These are phyloP conservation scores for Macrotis lagotis DNA, from an alignment of 2,113 vertebrate genomes.

Conservation along the genomic window DNA sequence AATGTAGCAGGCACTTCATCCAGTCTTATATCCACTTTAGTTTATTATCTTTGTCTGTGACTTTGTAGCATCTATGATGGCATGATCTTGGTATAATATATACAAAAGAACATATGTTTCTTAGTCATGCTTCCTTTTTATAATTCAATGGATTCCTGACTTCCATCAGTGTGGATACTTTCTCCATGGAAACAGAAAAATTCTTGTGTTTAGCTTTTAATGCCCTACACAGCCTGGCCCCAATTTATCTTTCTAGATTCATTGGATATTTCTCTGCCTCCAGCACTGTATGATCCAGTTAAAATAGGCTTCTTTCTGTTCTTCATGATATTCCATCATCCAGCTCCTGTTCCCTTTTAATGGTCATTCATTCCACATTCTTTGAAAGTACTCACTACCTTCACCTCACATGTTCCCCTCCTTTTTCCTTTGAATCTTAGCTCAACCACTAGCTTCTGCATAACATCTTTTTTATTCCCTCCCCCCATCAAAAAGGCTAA, in stretches of 20 bases:
- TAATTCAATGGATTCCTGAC: neutral
- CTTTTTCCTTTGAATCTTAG: neutral
- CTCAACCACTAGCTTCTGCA: neutral
- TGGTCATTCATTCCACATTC: neutral
- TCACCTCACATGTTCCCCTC: neutral
- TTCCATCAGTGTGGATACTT: neutral
- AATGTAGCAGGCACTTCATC: slow-evolving; percentile 20
- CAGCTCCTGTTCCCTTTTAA: neutral
- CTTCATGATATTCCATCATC: neutral
- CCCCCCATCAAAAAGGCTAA: neutral
- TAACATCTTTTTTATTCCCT: neutral
- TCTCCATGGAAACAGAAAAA: neutral
- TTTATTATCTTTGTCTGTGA: slow-evolving; percentile 19
- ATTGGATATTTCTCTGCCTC: neutral
- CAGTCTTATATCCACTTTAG: neutral
- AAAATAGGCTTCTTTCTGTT: neutral
- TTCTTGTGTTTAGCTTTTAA: neutral
- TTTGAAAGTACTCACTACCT: neutral
- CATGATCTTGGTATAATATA: neutral
- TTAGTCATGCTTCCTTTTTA: neutral
- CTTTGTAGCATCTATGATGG: neutral
- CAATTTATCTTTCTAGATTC: neutral
- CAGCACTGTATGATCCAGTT: neutral
- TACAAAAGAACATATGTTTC: neutral
- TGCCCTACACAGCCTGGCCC: neutral